These are phyloP conservation scores for Seira sanloemensis DNA, from an alignment of 2,888 invertebrate species.

Conservation along the genomic window DNA sequence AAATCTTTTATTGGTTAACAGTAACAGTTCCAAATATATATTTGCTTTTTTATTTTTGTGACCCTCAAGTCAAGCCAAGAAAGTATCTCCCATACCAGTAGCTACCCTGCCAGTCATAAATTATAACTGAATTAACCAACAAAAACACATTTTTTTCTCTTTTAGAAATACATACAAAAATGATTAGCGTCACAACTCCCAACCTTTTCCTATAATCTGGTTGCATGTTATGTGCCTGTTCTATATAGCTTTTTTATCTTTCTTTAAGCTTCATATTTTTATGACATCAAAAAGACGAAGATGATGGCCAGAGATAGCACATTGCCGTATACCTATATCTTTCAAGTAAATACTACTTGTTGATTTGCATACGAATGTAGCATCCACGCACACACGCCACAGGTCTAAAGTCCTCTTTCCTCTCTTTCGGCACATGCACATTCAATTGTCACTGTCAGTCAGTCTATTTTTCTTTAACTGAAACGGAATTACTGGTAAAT, in stretches of 20 bases:
- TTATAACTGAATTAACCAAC: conserved; percentile 8
- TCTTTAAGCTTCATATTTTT: neutral
- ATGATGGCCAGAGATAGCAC: conserved; percentile 1
- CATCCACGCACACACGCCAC: conserved; percentile 19
- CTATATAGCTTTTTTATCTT: neutral
- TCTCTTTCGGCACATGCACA: conserved; percentile 39
- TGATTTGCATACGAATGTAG: conserved; percentile 27
- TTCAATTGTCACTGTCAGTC: conserved; percentile 10
- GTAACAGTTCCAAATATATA: neutral
- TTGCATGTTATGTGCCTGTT: neutral
- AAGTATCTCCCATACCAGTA: neutral
- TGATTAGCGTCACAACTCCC: conserved; percentile 13
- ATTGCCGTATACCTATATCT: neutral
- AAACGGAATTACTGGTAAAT: conserved; percentile 2
- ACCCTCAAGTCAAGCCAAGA: neutral
- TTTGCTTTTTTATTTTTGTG: neutral
- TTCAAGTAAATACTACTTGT: conserved; percentile 14
- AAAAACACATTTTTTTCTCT: conserved; percentile 10
- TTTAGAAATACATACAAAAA: neutral
- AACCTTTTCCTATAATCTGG: neutral
- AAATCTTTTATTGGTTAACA: too few species aligned
- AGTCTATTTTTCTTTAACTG: neutral
- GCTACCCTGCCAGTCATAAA: conserved; percentile 1
- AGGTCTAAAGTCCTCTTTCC: conserved; percentile 24
- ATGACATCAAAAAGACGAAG: conserved; percentile 2